Evolutionary conservation across 2,113 vertebrate species (phyloP).

Genomic region (Spea multiplicata): DNA sequence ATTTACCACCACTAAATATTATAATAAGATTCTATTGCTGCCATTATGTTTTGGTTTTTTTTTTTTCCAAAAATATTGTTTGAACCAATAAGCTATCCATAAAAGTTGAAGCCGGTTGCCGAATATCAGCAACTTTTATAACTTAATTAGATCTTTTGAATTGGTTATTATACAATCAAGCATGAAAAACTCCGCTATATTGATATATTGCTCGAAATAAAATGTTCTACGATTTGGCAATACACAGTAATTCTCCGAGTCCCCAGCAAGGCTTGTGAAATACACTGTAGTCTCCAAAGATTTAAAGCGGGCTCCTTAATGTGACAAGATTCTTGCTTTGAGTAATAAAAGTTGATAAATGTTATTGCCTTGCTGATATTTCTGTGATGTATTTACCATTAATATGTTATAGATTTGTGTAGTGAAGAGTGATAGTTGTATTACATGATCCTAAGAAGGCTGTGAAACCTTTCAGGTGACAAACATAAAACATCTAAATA

Average conservation of each 20-base stretch:
- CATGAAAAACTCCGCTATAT: neutral
- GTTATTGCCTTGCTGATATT: slow-evolving; percentile 41
- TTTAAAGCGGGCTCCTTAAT: slow-evolving; percentile 37
- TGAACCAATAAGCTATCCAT: too few relatives aligned
- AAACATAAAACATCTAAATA: slow-evolving; percentile 9
- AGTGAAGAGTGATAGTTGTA: slow-evolving; percentile 25
- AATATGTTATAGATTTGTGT: slow-evolving; percentile 44
- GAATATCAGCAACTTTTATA: too few relatives aligned
- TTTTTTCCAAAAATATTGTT: too few relatives aligned
- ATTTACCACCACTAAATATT: too few relatives aligned
- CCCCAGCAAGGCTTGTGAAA: slow-evolving; percentile 11
- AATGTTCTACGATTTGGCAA: slow-evolving; percentile 7
- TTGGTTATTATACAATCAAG: neutral
- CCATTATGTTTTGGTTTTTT: too few relatives aligned
- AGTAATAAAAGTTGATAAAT: slow-evolving; percentile 44
- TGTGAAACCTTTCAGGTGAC: neutral
- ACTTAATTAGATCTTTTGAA: too few relatives aligned
- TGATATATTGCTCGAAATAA: slow-evolving; percentile 26
- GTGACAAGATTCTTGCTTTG: slow-evolving; percentile 38
- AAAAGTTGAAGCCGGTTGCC: too few relatives aligned
- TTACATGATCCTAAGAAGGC: neutral
- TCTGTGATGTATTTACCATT: slow-evolving; percentile 39
- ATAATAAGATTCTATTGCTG: too few relatives aligned
- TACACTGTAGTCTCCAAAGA: slow-evolving; percentile 11
- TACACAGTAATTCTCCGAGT: slow-evolving; percentile 20